These are phyloP conservation scores for Sarcophaga caerulescens DNA, from an alignment of 2,888 invertebrate species.

Conservation along the genomic window DNA sequence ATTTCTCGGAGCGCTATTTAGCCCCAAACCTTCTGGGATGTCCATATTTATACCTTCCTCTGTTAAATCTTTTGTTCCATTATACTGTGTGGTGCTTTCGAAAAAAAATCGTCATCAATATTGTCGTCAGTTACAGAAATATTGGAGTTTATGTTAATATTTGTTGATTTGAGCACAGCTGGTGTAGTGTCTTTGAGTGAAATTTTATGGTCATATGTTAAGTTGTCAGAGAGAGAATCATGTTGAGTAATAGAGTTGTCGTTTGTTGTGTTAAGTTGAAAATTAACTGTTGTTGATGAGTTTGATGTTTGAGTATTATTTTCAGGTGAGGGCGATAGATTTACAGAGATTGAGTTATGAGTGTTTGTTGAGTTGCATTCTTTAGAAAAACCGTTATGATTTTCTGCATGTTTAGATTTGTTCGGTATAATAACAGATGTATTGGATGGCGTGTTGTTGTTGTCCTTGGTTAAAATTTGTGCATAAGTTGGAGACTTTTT, in stretches of 20 bases:
- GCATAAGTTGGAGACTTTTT: background rate
- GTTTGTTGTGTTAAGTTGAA: background rate
- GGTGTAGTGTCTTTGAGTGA: too few relatives aligned
- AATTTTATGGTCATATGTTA: too few relatives aligned
- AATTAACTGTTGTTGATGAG: background rate
- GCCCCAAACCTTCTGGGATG: background rate
- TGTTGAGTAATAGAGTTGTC: conserved; percentile 9
- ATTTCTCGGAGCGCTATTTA: background rate
- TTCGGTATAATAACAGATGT: background rate
- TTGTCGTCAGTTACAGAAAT: too few relatives aligned
- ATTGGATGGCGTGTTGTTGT: background rate
- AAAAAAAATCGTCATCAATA: too few relatives aligned
- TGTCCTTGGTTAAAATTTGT: conserved; percentile 1
- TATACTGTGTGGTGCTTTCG: too few relatives aligned
- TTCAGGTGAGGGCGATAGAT: background rate
- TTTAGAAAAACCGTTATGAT: background rate
- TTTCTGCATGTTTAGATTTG: background rate
- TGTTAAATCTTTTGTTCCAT: background rate
- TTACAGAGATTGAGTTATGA: background rate
- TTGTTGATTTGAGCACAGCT: too few relatives aligned
- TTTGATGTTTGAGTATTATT: background rate
- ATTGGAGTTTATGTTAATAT: too few relatives aligned
- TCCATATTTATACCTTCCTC: background rate
- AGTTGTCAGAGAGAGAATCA: too few relatives aligned
- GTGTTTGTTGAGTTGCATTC: conserved; percentile 12